phyloP scores from a whole-genome alignment of 2,113 vertebrate species.

The Acanthisitta chloris region DNA sequence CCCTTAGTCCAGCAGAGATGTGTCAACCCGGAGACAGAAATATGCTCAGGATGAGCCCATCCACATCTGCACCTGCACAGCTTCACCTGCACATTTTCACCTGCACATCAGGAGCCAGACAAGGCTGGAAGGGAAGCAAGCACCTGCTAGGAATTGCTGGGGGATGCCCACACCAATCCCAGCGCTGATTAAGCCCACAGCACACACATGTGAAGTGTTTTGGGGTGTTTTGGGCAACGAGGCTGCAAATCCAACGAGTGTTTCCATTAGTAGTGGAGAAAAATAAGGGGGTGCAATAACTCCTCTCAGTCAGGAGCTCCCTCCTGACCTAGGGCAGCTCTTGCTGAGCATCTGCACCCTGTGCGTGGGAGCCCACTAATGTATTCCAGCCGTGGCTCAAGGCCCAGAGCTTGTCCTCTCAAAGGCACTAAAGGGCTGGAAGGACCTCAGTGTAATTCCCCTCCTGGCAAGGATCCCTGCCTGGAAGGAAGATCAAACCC shows the following conservation, averaged over 20 bases:
- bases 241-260: not conserved
- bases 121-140: not conserved
- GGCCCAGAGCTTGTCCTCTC: not conserved
- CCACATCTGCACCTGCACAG: rapidly evolving
- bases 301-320: not conserved
- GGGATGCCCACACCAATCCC: rapidly evolving
- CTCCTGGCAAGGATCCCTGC: not conserved
- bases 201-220: not conserved
- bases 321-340: not conserved
- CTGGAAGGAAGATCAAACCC: slow-evolving; percentile 19
- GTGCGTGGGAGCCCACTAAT: not conserved
- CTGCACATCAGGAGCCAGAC: not conserved
- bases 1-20: not conserved
- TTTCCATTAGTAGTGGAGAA: not conserved
- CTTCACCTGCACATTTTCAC: rapidly evolving
- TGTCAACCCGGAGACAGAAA: not conserved
- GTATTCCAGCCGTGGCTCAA: not conserved
- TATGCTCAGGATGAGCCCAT: no score
- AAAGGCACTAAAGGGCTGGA: not conserved
- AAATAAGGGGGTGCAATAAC: not conserved
- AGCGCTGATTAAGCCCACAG: not conserved
- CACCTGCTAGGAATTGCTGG: not conserved
- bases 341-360: not conserved
- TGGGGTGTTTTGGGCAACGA: not conserved
- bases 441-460: not conserved